Evolutionary conservation across 2,888 invertebrate genomes (phyloP).

Genomic region (Heliconius aoede): DNA sequence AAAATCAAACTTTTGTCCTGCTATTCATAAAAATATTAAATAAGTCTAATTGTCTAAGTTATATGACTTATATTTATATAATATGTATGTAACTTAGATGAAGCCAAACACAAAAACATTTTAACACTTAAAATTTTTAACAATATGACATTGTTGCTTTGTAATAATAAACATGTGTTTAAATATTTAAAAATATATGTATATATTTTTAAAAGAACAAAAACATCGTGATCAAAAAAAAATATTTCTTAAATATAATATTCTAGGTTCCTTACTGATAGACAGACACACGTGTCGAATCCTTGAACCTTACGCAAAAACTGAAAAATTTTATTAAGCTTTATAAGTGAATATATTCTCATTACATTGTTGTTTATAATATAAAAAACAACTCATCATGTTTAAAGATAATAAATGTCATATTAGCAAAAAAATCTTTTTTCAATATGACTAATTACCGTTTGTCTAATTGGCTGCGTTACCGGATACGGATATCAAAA

Average conservation of each 20-base stretch:
- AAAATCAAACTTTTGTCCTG: background rate
- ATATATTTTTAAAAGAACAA: background rate
- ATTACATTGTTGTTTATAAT: background rate
- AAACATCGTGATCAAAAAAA: background rate
- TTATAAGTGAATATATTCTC: background rate
- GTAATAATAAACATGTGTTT: background rate
- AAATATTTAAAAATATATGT: background rate
- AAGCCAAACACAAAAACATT: background rate
- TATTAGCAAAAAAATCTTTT: constrained; percentile 1
- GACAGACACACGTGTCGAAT: background rate
- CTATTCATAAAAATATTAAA: background rate
- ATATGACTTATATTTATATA: no score
- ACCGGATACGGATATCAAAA: constrained; percentile 18
- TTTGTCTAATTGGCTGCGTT: constrained; percentile 22
- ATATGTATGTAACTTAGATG: background rate
- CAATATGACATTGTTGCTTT: background rate
- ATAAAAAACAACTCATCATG: background rate
- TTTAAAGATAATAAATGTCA: background rate
- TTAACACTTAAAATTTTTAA: background rate
- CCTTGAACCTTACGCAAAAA: background rate
- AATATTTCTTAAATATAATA: background rate
- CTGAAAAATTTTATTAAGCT: background rate
- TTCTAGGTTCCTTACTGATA: background rate
- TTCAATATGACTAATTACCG: constrained; percentile 20
- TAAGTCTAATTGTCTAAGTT: no score